phyloP scores from a whole-genome alignment of 2,888 invertebrate species.

The Metopia argyrocephala region DNA sequence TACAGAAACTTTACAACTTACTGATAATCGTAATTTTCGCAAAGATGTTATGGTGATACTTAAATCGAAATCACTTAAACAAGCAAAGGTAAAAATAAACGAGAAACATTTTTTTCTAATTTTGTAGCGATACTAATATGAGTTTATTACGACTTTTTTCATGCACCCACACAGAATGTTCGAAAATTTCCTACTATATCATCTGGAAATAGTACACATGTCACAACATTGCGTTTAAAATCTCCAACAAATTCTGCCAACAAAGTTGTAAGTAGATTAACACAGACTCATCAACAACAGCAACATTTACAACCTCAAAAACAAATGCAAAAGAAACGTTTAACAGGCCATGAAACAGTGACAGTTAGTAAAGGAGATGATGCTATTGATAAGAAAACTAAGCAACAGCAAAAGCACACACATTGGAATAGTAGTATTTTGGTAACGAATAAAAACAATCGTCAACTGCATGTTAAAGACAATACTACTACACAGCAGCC shows the following conservation, averaged over 20 bases:
- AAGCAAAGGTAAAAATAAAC: slow-evolving; percentile 68
- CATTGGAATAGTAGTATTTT: slow-evolving; percentile 35
- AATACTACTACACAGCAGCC: not conserved
- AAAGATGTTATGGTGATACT: slow-evolving; percentile 84
- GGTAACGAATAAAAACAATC: slow-evolving; percentile 37
- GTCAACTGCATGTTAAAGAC: slow-evolving; percentile 2
- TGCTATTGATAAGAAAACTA: slow-evolving; percentile 8
- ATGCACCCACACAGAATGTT: slow-evolving; percentile 66
- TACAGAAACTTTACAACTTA: slow-evolving; percentile 83
- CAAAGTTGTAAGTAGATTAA: slow-evolving; percentile 55
- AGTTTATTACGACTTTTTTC: not conserved
- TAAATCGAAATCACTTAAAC: slow-evolving; percentile 79
- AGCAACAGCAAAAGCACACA: slow-evolving; percentile 25
- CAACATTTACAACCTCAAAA: slow-evolving; percentile 29
- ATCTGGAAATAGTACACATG: slow-evolving; percentile 63
- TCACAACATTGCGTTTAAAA: slow-evolving; percentile 74
- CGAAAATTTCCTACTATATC: slow-evolving; percentile 76
- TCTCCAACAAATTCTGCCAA: slow-evolving; percentile 72
- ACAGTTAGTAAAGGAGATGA: slow-evolving; percentile 34
- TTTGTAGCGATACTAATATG: slow-evolving; percentile 6
- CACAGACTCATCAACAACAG: slow-evolving; percentile 37
- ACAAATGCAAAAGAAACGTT: slow-evolving; percentile 42
- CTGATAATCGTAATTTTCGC: slow-evolving; percentile 82
- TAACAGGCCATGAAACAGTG: slow-evolving; percentile 39
- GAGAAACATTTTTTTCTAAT: slow-evolving; percentile 1